Base-by-base conservation (phyloP, 1,140 invertebrate genomes). In the Sinonovacula constricta region DNA sequence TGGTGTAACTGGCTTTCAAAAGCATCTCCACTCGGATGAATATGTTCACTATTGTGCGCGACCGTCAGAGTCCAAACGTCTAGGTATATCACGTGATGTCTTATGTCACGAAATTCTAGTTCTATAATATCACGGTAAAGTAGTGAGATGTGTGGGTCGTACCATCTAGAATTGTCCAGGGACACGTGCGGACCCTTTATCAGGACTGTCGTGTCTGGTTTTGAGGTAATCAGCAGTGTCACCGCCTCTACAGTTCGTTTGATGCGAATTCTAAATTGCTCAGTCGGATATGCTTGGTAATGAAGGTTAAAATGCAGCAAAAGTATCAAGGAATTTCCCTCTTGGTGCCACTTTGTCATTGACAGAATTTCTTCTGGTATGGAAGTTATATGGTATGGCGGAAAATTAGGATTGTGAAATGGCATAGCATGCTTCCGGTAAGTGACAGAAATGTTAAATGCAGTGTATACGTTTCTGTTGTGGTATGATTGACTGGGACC, bases 361-460 rank as follows among this genome's bases (percentile, higher is more conserved):
- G 36, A 39, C 24, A 30, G 1, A 24, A 70, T 1, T 4, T 56
- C 26, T 24, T 70, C 49, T 34, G 53, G 33, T 4, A 59, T 31
- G 14, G 54, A 59, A 1, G 10, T 2, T 24, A 70, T 70, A 14
- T 22, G 30, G 2, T 31, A 53, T 12, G 39, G 15, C 49, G 59
- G 59, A 5, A 74, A 63, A 26, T 65, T 53, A 7, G 59, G 45
- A 65, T 74, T 63, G 31, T 74, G 60, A 26, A 54, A 65, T 2
- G 71, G 71, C 71, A 74, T 74, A n/a, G 51, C 71, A 36, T 74
- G 71, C 30, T 74, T 74, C 0, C 54, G n/a, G 26, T 53, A 74
- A 18, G 4, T 63, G 2, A 74, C 7, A 54, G 39, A 63, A 3
- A 74, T 65, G 31, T 39, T 39, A 56, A 12, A 65, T 18, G 36